phyloP scores from a whole-genome alignment of 2,113 vertebrate species.

The Phocoena phocoena region DNA sequence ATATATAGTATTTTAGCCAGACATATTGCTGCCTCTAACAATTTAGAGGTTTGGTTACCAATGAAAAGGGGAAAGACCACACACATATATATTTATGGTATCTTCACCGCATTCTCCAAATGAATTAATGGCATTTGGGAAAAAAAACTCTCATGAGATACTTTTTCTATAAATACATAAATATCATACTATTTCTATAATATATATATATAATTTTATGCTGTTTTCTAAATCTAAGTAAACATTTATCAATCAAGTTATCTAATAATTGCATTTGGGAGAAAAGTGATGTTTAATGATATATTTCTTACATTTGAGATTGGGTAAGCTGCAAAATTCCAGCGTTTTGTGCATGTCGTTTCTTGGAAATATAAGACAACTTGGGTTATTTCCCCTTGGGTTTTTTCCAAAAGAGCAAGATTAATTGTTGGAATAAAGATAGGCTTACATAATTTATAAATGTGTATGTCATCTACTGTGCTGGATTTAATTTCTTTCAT shows the following conservation, averaged over 20 bases:
- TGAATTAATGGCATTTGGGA: neutral
- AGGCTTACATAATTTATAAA: slow-evolving; percentile 54
- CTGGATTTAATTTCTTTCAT: slow-evolving; percentile 52
- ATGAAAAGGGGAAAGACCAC: neutral
- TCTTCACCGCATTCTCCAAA: neutral
- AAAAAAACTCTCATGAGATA: neutral
- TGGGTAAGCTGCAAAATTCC: slow-evolving; percentile 11
- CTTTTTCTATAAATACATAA: neutral
- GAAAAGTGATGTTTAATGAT: neutral
- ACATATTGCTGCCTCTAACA: neutral
- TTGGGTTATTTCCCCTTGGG: slow-evolving; percentile 30
- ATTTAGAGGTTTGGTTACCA: neutral
- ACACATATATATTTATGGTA: neutral
- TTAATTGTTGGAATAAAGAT: slow-evolving; percentile 64
- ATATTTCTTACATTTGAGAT: neutral
- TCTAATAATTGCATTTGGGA: neutral
- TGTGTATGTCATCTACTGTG: slow-evolving; percentile 15
- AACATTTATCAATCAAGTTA: neutral
- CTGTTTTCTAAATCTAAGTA: neutral
- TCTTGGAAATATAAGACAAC: slow-evolving; percentile 59
- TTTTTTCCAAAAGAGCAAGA: slow-evolving; percentile 54
- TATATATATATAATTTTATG: neutral
- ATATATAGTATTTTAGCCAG: neutral
- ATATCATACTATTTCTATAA: slow-evolving; percentile 10
- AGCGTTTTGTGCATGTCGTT: slow-evolving; percentile 28